Percentiles rank a stretch among this genome's conserved stretches.
phyloP scores from a whole-genome alignment of 2,888 invertebrate genomes.

The Boloria selene region DNA sequence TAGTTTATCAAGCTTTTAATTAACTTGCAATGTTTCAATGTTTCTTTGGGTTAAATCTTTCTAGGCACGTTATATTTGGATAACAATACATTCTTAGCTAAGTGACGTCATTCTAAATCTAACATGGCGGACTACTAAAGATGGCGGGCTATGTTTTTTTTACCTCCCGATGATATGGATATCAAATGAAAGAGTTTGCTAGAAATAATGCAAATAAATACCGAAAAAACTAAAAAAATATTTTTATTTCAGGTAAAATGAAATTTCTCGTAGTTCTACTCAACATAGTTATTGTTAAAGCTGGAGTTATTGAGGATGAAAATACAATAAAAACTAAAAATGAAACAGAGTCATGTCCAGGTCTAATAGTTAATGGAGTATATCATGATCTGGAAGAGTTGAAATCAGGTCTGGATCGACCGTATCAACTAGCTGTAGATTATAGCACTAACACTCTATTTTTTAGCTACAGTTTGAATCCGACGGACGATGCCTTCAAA shows the following conservation, averaged over 20 bases:
- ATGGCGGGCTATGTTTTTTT: no score
- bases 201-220: no score
- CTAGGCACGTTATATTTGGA: no score
- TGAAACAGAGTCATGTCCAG: slow-evolving; percentile 49
- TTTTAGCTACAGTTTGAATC: slow-evolving; percentile 60
- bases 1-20: no score
- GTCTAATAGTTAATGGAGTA: slow-evolving; percentile 49
- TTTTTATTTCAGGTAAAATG: slow-evolving; percentile 21
- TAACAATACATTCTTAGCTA: no score
- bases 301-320: slow-evolving; percentile 26
- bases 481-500: slow-evolving; percentile 52
- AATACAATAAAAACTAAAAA: background rate
- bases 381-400: slow-evolving; percentile 57
- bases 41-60: no score
- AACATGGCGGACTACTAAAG: no score
- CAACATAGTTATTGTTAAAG: slow-evolving; percentile 13
- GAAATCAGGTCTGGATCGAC: slow-evolving; percentile 55
- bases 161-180: no score
- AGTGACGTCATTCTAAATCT: no score
- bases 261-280: slow-evolving; percentile 13
- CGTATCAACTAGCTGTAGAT: slow-evolving; percentile 60
- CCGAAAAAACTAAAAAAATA: no score
- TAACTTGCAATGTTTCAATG: no score
- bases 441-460: slow-evolving; percentile 59
- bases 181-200: no score